These are phyloP conservation scores for Heliconius nattereri DNA, from an alignment of 1,140 invertebrate genomes.

Conservation along the genomic window DNA sequence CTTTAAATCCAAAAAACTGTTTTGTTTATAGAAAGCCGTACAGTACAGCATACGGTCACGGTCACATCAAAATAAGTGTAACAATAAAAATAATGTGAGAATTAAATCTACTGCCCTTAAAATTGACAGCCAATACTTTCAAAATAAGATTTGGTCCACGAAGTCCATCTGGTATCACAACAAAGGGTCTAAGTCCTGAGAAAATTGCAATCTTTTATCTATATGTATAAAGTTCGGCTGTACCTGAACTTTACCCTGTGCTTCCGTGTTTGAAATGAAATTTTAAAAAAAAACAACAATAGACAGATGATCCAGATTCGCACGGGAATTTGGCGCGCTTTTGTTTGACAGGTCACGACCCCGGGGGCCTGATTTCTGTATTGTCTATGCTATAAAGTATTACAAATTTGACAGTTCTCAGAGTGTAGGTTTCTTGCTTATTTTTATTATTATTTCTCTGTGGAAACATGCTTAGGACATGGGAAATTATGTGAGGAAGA, in stretches of 20 bases:
- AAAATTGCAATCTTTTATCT: constrained; percentile 14
- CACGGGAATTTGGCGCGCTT: constrained; percentile 57
- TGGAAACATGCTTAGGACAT: too few species aligned
- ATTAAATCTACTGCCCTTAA: neutral
- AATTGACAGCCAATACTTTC: neutral
- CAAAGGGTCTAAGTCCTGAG: neutral
- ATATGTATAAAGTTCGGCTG: neutral
- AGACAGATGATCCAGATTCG: constrained; percentile 69
- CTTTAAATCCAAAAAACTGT: too few species aligned
- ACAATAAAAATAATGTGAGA: constrained; percentile 7
- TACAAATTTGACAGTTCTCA: constrained; percentile 18
- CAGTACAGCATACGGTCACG: neutral
- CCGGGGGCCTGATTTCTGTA: constrained; percentile 39
- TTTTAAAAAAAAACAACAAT: constrained; percentile 59
- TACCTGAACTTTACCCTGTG: constrained; percentile 21
- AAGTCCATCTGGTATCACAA: constrained; percentile 3
- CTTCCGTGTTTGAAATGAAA: constrained; percentile 16
- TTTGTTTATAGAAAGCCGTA: neutral
- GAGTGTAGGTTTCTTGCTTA: neutral
- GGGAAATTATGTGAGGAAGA: too few species aligned
- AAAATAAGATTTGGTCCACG: neutral
- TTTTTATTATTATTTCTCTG: constrained; percentile 8
- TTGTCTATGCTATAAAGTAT: constrained; percentile 24
- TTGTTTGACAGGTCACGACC: constrained; percentile 59
- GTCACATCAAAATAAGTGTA: neutral